Evolutionary conservation across 1,140 invertebrate species (phyloP).

Genomic region (Drosophila bifasciata): DNA sequence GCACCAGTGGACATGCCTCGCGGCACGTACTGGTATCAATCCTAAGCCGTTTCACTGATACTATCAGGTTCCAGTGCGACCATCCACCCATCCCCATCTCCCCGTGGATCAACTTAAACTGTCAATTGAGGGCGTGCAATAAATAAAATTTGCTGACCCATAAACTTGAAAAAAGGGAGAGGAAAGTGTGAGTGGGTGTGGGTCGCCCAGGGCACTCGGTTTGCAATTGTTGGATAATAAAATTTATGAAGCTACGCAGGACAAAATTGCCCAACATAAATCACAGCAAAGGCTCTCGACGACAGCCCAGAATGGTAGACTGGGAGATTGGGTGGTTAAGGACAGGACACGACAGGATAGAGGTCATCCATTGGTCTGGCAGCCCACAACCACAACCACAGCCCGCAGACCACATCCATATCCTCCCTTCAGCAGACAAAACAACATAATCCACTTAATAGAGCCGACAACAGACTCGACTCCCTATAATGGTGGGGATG

Average conservation of each 20-base stretch:
- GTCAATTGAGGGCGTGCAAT: constrained; percentile 72
- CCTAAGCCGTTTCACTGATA: constrained; percentile 53
- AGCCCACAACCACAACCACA: not conserved
- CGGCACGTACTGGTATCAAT: constrained; percentile 38
- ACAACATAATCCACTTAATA: constrained; percentile 80
- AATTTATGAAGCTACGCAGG: constrained; percentile 76
- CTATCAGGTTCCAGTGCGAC: constrained; percentile 27
- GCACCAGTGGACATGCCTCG: not conserved
- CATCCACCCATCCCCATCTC: constrained; percentile 13
- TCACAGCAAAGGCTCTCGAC: constrained; percentile 53
- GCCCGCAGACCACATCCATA: not conserved
- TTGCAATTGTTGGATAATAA: constrained; percentile 79
- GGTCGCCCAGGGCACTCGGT: constrained; percentile 21
- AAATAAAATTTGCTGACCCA: constrained; percentile 79
- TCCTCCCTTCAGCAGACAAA: constrained; percentile 39
- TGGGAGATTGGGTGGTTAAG: constrained; percentile 1
- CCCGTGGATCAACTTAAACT: constrained; percentile 58
- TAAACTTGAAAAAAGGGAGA: constrained; percentile 51
- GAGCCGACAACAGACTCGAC: constrained; percentile 63
- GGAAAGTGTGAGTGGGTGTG: not conserved
- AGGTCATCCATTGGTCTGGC: constrained; percentile 37
- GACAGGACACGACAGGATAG: constrained; percentile 17
- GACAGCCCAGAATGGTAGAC: constrained; percentile 11
- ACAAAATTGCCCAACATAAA: constrained; percentile 76
- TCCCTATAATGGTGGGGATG: constrained; percentile 51